Base-by-base conservation (phyloP, 2,113 vertebrate species). In the Perca schrenkii region DNA sequence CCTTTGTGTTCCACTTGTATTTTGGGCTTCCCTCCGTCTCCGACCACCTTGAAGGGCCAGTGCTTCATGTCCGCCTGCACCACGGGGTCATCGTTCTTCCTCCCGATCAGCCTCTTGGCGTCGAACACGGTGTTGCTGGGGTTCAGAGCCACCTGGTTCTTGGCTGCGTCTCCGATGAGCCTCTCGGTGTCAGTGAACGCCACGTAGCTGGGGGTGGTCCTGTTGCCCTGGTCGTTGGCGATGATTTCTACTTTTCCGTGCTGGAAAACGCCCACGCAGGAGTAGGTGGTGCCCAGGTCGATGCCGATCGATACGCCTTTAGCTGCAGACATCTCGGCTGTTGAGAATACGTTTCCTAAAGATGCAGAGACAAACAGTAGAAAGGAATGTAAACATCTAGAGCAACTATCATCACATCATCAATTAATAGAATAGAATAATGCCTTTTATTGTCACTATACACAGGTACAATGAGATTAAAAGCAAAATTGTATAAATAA, bases 251-350 rank as follows among this genome's bases (percentile, higher is more conserved):
- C 97, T 89, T 98, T 98, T 13, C 97, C 97, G 0, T 98, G 96
- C 12, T 98, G 97, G 94, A 98, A 99, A 0, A 98, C 97, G 0
- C 97, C 97, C 58, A 98, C 97, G 8, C 97, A 98, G 72, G 90
- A 92, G 87, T 84, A 90, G 74, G 88, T 92, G 86, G 86, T 92
- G 74, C 90, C 85, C 85, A 89, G 85, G 83, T 92, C 90, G 16
- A 91, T 91, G 66, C 90, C 90, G n/a, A 90, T 80, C 0, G 86
- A 75, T 19, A 53, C 54, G 3, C 75, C 79, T 78, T 84, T 86
- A 62, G 65, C 79, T 77, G 86, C 58, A 79, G 73, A 63, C 90
- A 91, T 89, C 22, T 49, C 70, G 47, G 31, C 15, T 56, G 22
- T 15, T 43, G 13, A 15, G 0, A 62, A 2, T 36, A 22, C 1